Conservation (phyloP, 1,140 invertebrate species). For the Paramacrobiotus metropolitanus region DNA sequence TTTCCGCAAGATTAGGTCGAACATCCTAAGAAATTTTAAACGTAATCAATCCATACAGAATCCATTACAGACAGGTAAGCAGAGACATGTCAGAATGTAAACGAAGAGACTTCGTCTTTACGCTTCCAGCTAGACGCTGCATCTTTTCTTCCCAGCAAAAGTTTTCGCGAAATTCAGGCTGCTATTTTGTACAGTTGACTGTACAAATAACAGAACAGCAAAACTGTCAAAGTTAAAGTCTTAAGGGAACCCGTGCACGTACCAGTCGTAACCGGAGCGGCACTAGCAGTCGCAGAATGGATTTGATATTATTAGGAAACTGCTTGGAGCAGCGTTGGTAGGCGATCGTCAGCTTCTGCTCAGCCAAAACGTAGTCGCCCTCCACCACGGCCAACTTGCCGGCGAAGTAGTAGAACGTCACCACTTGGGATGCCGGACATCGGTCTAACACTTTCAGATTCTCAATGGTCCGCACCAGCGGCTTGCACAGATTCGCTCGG, state of each 20-base stretch:
- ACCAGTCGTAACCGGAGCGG: background rate
- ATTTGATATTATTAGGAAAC: background rate
- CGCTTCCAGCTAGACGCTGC: too few relatives aligned
- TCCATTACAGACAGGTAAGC: too few relatives aligned
- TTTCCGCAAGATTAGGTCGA: background rate
- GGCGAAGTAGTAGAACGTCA: background rate
- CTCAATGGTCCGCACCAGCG: background rate
- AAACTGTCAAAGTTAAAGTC: too few relatives aligned
- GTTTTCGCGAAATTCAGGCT: too few relatives aligned
- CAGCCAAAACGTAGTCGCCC: constrained; percentile 3
- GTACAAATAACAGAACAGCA: too few relatives aligned
- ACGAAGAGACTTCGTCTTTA: too few relatives aligned
- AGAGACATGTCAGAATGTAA: too few relatives aligned
- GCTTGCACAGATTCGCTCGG: background rate
- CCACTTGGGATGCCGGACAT: background rate
- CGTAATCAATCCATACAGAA: too few relatives aligned
- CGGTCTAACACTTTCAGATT: background rate
- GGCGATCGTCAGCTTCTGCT: background rate
- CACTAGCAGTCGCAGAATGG: background rate
- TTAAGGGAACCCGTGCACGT: too few relatives aligned
- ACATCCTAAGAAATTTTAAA: background rate
- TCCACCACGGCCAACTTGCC: constrained; percentile 2
- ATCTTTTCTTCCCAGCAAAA: too few relatives aligned
- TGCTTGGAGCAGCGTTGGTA: background rate
- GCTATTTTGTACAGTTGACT: too few relatives aligned